phyloP scores from a whole-genome alignment of 2,888 invertebrate genomes.

The Folsomia manolachei region DNA sequence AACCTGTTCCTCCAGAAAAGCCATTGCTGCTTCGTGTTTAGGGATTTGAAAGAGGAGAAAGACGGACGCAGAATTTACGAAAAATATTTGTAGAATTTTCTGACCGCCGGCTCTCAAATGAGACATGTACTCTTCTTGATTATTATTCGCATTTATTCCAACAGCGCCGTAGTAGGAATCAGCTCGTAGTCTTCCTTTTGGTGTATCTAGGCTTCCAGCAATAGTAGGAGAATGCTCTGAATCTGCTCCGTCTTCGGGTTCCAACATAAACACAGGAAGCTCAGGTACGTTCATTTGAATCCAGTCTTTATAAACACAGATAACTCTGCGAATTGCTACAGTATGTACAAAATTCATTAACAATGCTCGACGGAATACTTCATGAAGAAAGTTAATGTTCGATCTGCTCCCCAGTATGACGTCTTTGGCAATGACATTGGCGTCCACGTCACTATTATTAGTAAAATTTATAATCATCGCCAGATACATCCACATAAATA shows the following conservation, averaged over 20 bases:
- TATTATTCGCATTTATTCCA: slow-evolving; percentile 42
- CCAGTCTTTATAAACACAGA: slow-evolving; percentile 92
- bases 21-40: slow-evolving; percentile 45
- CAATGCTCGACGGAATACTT: slow-evolving; percentile 90
- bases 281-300: slow-evolving; percentile 80
- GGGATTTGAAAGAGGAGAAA: slow-evolving; percentile 68
- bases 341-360: slow-evolving; percentile 84
- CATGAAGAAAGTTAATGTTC: slow-evolving; percentile 91
- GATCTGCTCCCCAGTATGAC: slow-evolving; percentile 83
- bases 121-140: slow-evolving; percentile 65
- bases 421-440: slow-evolving; percentile 58
- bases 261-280: slow-evolving; percentile 75
- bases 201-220: slow-evolving; percentile 28
- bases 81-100: slow-evolving; percentile 81
- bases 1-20: slow-evolving; percentile 81
- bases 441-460: slow-evolving; percentile 33
- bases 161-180: slow-evolving; percentile 47
- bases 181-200: slow-evolving; percentile 36
- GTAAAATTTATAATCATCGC: background rate
- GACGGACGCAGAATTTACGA: slow-evolving; percentile 92
- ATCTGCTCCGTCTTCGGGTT: slow-evolving; percentile 55
- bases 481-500: background rate
- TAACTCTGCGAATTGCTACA: slow-evolving; percentile 80
- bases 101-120: slow-evolving; percentile 74
- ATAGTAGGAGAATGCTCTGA: slow-evolving; percentile 25